Conservation (phyloP, 2,113 vertebrate species). For the Anolis carolinensis region DNA sequence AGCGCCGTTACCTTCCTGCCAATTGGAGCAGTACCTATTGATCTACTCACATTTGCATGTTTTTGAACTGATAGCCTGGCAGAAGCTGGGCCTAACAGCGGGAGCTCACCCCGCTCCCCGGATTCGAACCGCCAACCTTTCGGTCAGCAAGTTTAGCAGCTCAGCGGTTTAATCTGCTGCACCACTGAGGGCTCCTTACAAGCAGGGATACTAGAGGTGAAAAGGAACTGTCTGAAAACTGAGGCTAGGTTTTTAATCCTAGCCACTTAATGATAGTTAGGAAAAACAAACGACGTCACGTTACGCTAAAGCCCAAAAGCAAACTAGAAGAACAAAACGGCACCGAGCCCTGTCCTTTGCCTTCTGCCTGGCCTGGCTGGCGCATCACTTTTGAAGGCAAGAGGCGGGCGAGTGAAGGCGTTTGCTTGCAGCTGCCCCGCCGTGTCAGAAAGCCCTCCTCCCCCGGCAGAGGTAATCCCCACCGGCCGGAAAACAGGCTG, state of each 20-base stretch:
- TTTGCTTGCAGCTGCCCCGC: slow-evolving; percentile 24
- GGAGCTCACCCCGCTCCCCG: too few relatives aligned
- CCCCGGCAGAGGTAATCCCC: slow-evolving; percentile 51
- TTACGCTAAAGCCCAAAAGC: not conserved
- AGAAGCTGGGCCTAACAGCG: too few relatives aligned
- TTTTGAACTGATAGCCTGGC: too few relatives aligned
- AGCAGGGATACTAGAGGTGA: too few relatives aligned
- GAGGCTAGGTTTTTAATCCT: not conserved
- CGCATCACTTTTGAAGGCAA: not conserved
- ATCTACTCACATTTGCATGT: too few relatives aligned
- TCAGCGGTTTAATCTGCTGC: too few relatives aligned
- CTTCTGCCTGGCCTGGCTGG: not conserved
- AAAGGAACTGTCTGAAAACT: not conserved
- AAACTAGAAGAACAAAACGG: not conserved
- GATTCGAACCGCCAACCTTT: too few relatives aligned
- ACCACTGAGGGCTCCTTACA: too few relatives aligned
- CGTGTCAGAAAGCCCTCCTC: slow-evolving; percentile 23
- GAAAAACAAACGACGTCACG: not conserved
- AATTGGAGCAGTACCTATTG: too few relatives aligned
- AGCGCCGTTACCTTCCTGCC: too few relatives aligned
- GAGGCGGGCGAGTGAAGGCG: not conserved
- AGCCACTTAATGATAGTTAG: not conserved
- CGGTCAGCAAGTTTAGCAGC: too few relatives aligned
- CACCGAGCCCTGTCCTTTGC: not conserved
- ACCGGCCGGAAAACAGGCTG: slow-evolving; percentile 6